Evolutionary conservation across 2,113 vertebrate species (phyloP).

Genomic region (Oenanthe oenanthe): DNA sequence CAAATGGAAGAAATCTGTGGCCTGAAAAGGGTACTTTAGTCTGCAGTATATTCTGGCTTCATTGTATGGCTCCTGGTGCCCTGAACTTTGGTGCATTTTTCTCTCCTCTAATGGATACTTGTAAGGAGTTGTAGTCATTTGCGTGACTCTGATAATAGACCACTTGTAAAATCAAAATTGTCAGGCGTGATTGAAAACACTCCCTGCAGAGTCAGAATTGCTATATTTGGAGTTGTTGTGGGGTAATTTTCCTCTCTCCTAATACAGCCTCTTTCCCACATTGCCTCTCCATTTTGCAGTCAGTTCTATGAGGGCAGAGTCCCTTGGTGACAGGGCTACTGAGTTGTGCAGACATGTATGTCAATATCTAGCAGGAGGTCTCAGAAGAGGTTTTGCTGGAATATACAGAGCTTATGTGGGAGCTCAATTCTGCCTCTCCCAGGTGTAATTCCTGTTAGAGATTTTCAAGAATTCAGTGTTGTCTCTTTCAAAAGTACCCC

Average conservation of each 20-base stretch:
- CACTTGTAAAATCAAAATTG: conserved; percentile 4
- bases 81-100: not conserved
- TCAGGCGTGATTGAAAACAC: conserved; percentile 9
- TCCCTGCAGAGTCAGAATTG: conserved; percentile 6
- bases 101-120: not conserved
- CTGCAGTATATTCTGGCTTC: not conserved
- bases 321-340: not conserved
- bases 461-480: not conserved
- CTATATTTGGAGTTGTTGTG: conserved; percentile 35
- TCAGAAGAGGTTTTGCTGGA: not conserved
- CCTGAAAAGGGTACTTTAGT: not conserved
- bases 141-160: not conserved
- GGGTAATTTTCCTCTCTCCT: not conserved
- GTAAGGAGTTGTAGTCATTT: not conserved
- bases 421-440: not conserved
- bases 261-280: not conserved
- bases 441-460: not conserved
- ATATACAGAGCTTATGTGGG: not conserved
- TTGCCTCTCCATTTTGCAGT: not conserved
- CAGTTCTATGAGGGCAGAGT: not conserved
- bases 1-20: not conserved
- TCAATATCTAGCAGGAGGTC: not conserved
- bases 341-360: not conserved
- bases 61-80: not conserved
- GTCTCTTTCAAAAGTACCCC: not conserved